Evolutionary conservation across 2,113 vertebrate genomes (phyloP), one percentile per base, ranked within the genome.

Genomic region (Phaethornis superciliosus): DNA sequence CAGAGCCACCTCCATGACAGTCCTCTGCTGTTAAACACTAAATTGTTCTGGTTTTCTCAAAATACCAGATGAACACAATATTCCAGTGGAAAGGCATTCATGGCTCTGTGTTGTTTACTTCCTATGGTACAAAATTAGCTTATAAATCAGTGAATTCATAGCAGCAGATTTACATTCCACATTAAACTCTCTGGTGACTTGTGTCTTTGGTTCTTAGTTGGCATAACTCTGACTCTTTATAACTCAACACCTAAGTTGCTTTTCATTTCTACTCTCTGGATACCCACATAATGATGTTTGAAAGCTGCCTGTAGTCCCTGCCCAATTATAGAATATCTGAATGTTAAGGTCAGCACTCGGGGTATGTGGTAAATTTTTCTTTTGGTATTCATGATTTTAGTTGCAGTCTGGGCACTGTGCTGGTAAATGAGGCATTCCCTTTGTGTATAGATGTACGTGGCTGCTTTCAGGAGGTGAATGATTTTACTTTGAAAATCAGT

Each of bases 191-290:
- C 81, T 2, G 2, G 32, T 80, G 62, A 65, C 52, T 63, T 47
- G n/a, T 54, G 26, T 30, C 42, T 70, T 88, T 77, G 32, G 26
- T 60, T 93, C 79, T 81, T 77, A 71, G 28, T 89, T 91, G 79
- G 23, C 19, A 8, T 70, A 77, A 56, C 55, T 69, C 67, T n/a
- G 51, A 70, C 7, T 44, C 81, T 64, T 72, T 74, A 6, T 46
- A 75, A 79, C 26, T 68, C 60, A 87, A 33, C 58, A 75, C 62
- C 67, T 62, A 23, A 33, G 71, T 12, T 19, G 4, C 47, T 40
- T 77, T 85, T 65, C 40, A 19, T 51, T 85, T 78, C 12, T 49
- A 12, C 47, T 77, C n/a, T 80, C 59, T 67, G 78, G 37, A 22
- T 65, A 28, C 33, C 23, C 37, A 4, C 1, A 0, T 24, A 22